These are phyloP conservation scores for Nycticorax nycticorax DNA, from an alignment of 2,113 vertebrate species.

Conservation along the genomic window DNA sequence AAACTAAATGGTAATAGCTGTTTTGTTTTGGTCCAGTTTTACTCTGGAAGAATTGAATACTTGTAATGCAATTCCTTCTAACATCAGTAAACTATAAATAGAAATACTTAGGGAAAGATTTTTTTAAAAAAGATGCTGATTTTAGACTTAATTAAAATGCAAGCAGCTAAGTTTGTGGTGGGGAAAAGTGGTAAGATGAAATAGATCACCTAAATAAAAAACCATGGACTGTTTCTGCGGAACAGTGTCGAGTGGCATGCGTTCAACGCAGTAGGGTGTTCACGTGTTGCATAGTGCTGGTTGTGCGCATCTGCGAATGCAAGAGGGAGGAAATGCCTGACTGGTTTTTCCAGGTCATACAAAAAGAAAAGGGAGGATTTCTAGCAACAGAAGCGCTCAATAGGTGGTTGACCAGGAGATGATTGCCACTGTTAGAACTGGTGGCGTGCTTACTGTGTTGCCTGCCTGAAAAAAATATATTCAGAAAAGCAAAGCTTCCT, in stretches of 20 bases:
- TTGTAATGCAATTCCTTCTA: neutral
- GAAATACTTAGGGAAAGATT: neutral
- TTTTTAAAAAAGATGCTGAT: neutral
- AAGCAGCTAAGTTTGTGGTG: neutral
- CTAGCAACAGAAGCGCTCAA: neutral
- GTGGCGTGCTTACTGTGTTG: neutral
- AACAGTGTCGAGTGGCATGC: neutral
- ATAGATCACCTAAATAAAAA: neutral
- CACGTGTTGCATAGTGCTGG: neutral
- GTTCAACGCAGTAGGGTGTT: neutral
- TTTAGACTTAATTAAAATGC: neutral
- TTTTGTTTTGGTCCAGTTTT: constrained; percentile 19
- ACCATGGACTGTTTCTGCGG: neutral
- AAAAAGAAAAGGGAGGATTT: neutral
- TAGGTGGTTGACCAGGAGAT: neutral
- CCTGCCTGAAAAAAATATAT: neutral
- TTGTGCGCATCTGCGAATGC: neutral
- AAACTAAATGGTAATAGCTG: constrained; percentile 45
- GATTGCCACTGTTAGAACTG: neutral
- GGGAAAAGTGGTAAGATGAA: neutral
- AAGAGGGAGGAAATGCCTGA: neutral
- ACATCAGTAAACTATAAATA: neutral
- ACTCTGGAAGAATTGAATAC: constrained; percentile 30
- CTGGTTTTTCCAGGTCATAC: neutral
- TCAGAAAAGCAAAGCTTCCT: neutral